Evolutionary conservation across 2,113 vertebrate species (phyloP), one percentile per base, ranked within the genome.

Genomic region (Apodemus sylvaticus): DNA sequence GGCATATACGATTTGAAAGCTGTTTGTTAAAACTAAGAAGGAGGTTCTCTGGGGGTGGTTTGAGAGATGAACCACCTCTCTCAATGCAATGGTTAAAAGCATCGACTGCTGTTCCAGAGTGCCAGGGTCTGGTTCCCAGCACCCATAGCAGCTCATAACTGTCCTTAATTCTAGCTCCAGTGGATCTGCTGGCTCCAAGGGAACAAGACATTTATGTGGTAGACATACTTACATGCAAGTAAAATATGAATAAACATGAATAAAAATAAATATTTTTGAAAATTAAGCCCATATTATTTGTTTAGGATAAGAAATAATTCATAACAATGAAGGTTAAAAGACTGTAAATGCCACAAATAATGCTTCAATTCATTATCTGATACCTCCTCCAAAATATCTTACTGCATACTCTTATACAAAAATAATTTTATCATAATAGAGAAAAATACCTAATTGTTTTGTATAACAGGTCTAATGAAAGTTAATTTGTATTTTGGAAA

Each of bases 221-320:
- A 58, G 53, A 26, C 53, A 81, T 24, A 22, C 31, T 36, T 55
- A 55, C 78, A 39, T 58, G 11, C 20, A 82, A n/a, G 53, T 36
- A 82, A 82, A n/a, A 82, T 6, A 58, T 58, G 36, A 82, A 82
- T 39, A 58, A 36, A n/a, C 11, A 58, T 14, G 24, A 39, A 82
- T 48, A 48, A 78, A 53, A 34, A 53, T 78, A 78, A 79, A 20
- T 29, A 36, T 79, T 79, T 36, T 79, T 79, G 51, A 55, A 81
- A 81, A 58, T n/a, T 81, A n/a, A n/a, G 7, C 34, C 51, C 34
- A 58, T 36, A 68, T 79, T 79, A 62, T 92, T 83, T 85, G 60
- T 87, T 39, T 60, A 93, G 16, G 5, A 58, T 90, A 92, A 93
- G 42, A 96, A 66, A 88, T 22, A 96, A 90, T 76, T 71, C 36